A percentile compares a stretch with the other conserved stretches of the same genome.
phyloP scores from a whole-genome alignment of 2,888 invertebrate species.

The Proisotoma minuta region DNA sequence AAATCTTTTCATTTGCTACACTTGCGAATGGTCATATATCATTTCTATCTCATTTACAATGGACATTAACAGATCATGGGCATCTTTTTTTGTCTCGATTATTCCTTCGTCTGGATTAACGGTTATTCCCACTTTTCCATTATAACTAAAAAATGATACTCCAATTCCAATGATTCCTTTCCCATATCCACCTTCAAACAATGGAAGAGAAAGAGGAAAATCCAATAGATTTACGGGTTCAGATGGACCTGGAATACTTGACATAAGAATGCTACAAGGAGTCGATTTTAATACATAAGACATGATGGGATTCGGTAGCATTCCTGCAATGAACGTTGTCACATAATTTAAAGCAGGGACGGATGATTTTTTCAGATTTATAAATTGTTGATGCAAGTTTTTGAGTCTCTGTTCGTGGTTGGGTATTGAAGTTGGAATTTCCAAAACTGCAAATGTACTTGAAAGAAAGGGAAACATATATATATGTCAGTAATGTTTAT shows the following conservation, averaged over 20 bases:
- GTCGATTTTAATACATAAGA: not conserved
- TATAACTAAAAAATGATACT: slow-evolving; percentile 2
- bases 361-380: not conserved
- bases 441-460: not conserved
- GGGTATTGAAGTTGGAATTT: not conserved
- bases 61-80: not conserved
- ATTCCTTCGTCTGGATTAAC: slow-evolving; percentile 4
- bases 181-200: slow-evolving; percentile 7
- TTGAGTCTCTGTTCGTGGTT: not conserved
- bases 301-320: not conserved
- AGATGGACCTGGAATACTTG: slow-evolving; percentile 9
- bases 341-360: slow-evolving; percentile 2
- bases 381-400: not conserved
- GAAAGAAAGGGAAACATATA: too few relatives aligned
- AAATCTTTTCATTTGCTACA: slow-evolving; percentile 8
- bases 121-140: not conserved
- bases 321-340: not conserved
- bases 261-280: not conserved
- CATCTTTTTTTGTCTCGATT: not conserved
- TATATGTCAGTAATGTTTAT: not conserved
- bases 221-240: not conserved
- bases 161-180: slow-evolving; percentile 3
- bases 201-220: not conserved
- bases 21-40: not conserved
- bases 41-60: slow-evolving; percentile 4